phyloP scores from a whole-genome alignment of 1,140 invertebrate species.

The Melitaea cinxia region DNA sequence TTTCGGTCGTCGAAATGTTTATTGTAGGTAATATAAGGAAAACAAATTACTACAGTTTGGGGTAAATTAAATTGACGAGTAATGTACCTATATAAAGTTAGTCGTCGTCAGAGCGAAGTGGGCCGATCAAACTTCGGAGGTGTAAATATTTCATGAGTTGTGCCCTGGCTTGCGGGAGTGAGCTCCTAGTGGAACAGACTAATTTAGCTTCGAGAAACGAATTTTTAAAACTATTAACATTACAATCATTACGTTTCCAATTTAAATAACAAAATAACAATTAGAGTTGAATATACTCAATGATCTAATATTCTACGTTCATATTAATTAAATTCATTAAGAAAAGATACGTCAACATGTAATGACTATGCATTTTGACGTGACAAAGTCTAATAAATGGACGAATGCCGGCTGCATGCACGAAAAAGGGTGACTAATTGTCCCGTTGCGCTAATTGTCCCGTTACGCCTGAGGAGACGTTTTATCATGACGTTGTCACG shows the following conservation, averaged over 20 bases:
- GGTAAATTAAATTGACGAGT: not conserved
- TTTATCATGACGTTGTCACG: too few species aligned
- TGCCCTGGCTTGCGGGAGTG: not conserved
- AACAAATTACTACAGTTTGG: not conserved
- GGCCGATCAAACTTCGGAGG: constrained; percentile 6
- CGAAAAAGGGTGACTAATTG: too few species aligned
- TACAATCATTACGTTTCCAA: not conserved
- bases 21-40: not conserved
- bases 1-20: too few species aligned
- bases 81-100: constrained; percentile 8
- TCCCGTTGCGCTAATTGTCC: too few species aligned
- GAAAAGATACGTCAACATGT: too few species aligned
- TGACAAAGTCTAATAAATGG: too few species aligned
- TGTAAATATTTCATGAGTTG: constrained; percentile 18
- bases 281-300: not conserved
- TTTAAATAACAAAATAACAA: too few species aligned
- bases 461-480: too few species aligned
- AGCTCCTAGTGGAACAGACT: constrained; percentile 2
- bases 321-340: too few species aligned
- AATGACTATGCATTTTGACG: too few species aligned
- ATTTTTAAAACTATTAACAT: constrained; percentile 8
- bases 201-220: constrained; percentile 1
- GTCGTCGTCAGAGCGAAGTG: not conserved
- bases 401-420: too few species aligned
- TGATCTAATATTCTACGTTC: not conserved